phyloP scores from a whole-genome alignment of 2,113 vertebrate genomes.

The Gila orcuttii region DNA sequence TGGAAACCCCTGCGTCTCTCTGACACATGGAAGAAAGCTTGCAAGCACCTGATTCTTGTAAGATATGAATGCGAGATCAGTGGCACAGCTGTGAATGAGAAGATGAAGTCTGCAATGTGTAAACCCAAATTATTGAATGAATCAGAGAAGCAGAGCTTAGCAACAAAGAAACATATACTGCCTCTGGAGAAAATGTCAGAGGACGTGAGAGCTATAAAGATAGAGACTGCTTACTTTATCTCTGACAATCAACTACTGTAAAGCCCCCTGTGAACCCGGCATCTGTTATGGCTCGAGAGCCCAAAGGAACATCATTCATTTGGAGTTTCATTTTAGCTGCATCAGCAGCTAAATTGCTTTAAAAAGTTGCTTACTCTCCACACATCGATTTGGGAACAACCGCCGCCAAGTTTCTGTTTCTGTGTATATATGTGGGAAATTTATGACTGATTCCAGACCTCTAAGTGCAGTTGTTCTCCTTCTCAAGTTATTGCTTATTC shows the following conservation, averaged over 20 bases:
- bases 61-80: constrained; percentile 24
- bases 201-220: constrained; percentile 33
- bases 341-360: constrained; percentile 42
- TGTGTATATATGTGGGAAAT: constrained; percentile 22
- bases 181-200: constrained; percentile 44
- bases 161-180: constrained; percentile 10
- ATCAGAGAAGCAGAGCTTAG: constrained; percentile 16
- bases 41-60: constrained; percentile 35
- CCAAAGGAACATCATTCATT: constrained; percentile 44
- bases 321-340: constrained; percentile 46
- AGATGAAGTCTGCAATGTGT: constrained; percentile 1
- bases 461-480: constrained; percentile 5
- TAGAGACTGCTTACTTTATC: constrained; percentile 48
- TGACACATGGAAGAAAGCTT: constrained; percentile 10
- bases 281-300: constrained; percentile 54
- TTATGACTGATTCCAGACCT: constrained; percentile 7
- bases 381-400: constrained; percentile 8
- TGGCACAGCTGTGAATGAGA: constrained; percentile 2
- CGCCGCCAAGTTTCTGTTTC: constrained; percentile 13
- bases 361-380: constrained; percentile 24
- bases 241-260: constrained; percentile 52
- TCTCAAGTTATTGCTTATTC: neutral
- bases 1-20: neutral
- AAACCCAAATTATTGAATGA: constrained; percentile 2
- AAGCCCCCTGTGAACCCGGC: constrained; percentile 51